These are phyloP conservation scores for Regulus satrapa DNA, from an alignment of 2,113 vertebrate species.

Conservation along the genomic window DNA sequence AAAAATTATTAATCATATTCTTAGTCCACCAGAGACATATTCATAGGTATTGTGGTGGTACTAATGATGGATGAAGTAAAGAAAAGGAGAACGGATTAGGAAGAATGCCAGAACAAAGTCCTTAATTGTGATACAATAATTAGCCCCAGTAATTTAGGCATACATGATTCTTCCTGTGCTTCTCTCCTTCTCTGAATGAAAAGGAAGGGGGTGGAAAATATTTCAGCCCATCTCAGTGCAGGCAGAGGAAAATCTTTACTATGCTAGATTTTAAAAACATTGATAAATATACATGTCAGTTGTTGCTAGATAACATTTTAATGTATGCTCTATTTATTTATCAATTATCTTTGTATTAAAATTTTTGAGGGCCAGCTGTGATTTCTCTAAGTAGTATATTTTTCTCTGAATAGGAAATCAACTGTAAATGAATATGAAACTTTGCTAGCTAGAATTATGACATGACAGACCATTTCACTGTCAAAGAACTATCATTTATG, in stretches of 20 bases:
- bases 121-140: background rate
- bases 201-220: background rate
- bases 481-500: slow-evolving; percentile 8
- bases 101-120: background rate
- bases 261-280: background rate
- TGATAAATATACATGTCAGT: background rate
- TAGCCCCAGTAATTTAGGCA: background rate
- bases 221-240: background rate
- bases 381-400: slow-evolving; percentile 20
- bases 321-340: background rate
- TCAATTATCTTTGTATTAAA: background rate
- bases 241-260: background rate
- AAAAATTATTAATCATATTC: background rate
- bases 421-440: background rate
- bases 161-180: background rate
- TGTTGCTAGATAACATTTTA: background rate
- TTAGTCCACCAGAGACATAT: background rate
- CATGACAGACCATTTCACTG: slow-evolving; percentile 18
- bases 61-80: background rate
- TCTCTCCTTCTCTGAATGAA: background rate
- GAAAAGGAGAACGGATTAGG: background rate
- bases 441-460: slow-evolving; percentile 1
- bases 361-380: background rate
- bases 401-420: slow-evolving; percentile 33
- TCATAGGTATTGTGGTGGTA: background rate